A percentile compares a stretch with the other conserved stretches of the same genome.
phyloP scores from a whole-genome alignment of 64 coral and sea anemone genomes.

The Pocillopora verrucosa region DNA sequence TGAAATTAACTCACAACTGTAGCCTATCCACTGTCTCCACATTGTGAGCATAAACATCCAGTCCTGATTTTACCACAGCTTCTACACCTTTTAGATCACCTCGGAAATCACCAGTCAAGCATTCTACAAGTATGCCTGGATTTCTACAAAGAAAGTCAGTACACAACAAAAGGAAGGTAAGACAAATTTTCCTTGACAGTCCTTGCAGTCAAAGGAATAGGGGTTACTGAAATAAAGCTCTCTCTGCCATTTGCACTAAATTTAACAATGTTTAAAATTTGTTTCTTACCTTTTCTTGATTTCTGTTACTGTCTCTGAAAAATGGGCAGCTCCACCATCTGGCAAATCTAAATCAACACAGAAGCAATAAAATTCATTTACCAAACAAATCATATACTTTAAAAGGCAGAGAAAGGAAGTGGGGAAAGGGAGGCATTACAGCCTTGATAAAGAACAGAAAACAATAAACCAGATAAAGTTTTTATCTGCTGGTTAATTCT shows the following conservation, averaged over 20 bases:
- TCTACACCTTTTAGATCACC: constrained; percentile 78
- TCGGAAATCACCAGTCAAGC: constrained; percentile 96
- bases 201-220: not conserved
- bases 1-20: constrained; percentile 76
- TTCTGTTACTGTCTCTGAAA: constrained; percentile 92
- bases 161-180: not conserved
- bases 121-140: constrained; percentile 92
- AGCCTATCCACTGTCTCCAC: constrained; percentile 93
- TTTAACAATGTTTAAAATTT: not conserved
- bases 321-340: constrained; percentile 93
- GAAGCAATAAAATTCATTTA: not conserved
- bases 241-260: not conserved
- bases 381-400: no score
- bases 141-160: constrained; percentile 43
- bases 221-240: not conserved
- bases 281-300: constrained; percentile 82
- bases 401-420: no score
- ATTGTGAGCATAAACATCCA: constrained; percentile 97
- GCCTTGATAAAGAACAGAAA: no score
- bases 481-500: not conserved
- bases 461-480: no score
- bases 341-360: constrained; percentile 65
- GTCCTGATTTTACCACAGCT: constrained; percentile 77
- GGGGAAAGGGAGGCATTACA: no score
- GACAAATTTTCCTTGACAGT: not conserved